Conservation (phyloP, 35 echinoderm and acorn worm genomes). For the Ophiothrix spiculata region DNA sequence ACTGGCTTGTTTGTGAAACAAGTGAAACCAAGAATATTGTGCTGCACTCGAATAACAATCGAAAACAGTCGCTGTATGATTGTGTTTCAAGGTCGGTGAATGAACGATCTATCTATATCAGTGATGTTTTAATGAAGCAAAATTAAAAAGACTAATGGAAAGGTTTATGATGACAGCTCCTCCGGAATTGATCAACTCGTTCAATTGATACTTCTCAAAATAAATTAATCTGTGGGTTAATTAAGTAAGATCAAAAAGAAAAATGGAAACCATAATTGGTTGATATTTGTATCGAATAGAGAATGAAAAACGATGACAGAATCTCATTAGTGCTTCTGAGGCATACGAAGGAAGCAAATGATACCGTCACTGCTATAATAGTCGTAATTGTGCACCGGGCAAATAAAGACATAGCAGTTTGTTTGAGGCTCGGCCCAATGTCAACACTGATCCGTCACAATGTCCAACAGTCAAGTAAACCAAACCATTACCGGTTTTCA, state of each 20-base stretch:
- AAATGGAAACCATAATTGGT: too few relatives aligned
- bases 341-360: background rate
- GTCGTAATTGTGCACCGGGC: background rate
- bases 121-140: background rate
- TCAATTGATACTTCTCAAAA: too few relatives aligned
- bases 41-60: background rate
- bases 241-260: too few relatives aligned
- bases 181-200: too few relatives aligned
- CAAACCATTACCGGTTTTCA: background rate
- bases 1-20: background rate
- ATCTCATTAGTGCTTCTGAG: too few relatives aligned
- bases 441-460: background rate
- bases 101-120: background rate
- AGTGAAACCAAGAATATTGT: background rate
- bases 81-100: background rate
- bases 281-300: too few relatives aligned
- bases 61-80: background rate
- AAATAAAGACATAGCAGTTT: background rate
- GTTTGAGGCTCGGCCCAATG: background rate
- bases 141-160: background rate
- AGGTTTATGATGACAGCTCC: background rate
- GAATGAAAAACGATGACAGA: too few relatives aligned
- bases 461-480: constrained; percentile 6
- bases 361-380: background rate
- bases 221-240: too few relatives aligned